phyloP scores from a whole-genome alignment of 2,113 vertebrate species.

The Struthidea cinerea region DNA sequence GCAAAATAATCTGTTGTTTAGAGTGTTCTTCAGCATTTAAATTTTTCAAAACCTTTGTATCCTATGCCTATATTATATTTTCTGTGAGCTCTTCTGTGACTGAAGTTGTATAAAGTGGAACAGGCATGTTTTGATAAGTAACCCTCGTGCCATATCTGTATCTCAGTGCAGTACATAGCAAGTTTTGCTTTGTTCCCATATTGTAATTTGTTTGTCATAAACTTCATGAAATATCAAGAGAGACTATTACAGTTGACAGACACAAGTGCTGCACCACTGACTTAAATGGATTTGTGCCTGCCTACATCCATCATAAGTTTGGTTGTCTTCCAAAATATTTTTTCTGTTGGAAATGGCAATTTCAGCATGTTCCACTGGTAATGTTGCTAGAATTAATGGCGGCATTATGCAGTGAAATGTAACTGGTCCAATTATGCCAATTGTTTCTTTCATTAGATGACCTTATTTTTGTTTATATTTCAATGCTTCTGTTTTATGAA shows the following conservation, averaged over 20 bases:
- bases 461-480: not conserved
- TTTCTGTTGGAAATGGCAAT: not conserved
- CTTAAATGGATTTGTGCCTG: constrained; percentile 36
- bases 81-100: not conserved
- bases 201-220: constrained; percentile 43
- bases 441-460: not conserved
- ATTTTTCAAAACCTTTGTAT: not conserved
- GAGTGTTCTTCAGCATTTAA: not conserved
- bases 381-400: not conserved
- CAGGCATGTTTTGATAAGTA: not conserved
- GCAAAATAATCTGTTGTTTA: not conserved
- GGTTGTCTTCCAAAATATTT: constrained; percentile 17
- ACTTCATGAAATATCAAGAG: constrained; percentile 2
- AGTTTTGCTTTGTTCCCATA: not conserved
- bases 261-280: not conserved
- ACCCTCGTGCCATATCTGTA: not conserved
- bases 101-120: not conserved
- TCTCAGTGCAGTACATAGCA: not conserved
- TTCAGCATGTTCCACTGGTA: not conserved
- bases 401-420: not conserved
- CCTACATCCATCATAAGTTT: constrained; percentile 31
- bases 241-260: constrained; percentile 8
- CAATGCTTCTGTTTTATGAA: not conserved
- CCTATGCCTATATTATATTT: not conserved
- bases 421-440: not conserved